phyloP scores from a whole-genome alignment of 2,113 vertebrate genomes.

The Odocoileus hemionus region DNA sequence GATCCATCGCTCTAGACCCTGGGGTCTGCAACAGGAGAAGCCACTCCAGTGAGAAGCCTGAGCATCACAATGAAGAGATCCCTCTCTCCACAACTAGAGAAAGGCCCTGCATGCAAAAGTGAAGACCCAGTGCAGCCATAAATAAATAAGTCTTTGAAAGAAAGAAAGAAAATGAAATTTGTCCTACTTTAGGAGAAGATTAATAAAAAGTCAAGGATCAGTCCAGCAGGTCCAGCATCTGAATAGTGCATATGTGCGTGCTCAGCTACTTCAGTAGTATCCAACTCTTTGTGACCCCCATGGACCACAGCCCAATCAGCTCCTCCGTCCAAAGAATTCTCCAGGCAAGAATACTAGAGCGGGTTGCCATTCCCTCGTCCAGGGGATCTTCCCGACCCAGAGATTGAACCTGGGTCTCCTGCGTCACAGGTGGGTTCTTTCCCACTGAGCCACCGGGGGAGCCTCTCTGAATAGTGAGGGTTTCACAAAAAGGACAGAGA shows the following conservation, averaged over 20 bases:
- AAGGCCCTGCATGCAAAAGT: neutral
- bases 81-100: neutral
- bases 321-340: neutral
- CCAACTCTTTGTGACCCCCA: neutral
- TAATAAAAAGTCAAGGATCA: neutral
- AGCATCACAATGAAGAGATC: neutral
- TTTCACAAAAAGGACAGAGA: neutral
- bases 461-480: neutral
- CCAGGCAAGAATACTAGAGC: neutral
- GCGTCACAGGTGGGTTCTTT: neutral
- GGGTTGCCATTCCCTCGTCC: neutral
- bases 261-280: neutral
- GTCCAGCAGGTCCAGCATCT: neutral
- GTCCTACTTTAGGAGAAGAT: neutral
- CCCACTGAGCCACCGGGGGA: neutral
- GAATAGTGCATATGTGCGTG: neutral
- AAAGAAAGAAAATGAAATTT: neutral
- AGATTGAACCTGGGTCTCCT: neutral
- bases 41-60: neutral
- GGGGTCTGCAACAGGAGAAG: neutral
- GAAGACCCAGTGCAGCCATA: neutral
- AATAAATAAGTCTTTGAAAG: neutral
- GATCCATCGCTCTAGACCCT: neutral
- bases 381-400: neutral
- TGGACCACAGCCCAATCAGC: neutral